Conservation (phyloP, 2,888 invertebrate genomes). For the Aproaerema taeniolella region DNA sequence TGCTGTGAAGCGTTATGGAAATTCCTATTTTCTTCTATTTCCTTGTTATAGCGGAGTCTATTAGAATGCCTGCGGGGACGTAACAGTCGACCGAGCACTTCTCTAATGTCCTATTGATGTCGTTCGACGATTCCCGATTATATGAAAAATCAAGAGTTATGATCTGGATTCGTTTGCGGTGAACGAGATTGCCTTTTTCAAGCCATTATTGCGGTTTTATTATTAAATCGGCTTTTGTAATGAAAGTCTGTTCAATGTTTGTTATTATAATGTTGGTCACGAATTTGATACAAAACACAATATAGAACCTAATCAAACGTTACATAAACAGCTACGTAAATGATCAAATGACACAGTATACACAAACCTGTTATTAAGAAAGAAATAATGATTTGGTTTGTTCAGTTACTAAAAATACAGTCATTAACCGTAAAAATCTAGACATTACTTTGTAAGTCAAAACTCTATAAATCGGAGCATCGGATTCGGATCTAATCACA, state of each 20-base stretch:
- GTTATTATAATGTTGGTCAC: background rate
- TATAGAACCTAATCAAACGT: too few relatives aligned
- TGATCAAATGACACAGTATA: too few relatives aligned
- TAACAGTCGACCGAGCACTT: constrained; percentile 53
- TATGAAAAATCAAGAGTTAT: constrained; percentile 45
- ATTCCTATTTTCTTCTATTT: constrained; percentile 21
- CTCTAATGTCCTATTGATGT: constrained; percentile 51
- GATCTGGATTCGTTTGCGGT: constrained; percentile 18
- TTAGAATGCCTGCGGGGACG: constrained; percentile 62
- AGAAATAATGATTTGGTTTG: too few relatives aligned
- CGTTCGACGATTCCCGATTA: constrained; percentile 38
- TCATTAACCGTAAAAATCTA: too few relatives aligned
- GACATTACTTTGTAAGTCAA: too few relatives aligned
- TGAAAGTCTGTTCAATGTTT: background rate
- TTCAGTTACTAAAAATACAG: too few relatives aligned
- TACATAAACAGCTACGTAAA: too few relatives aligned
- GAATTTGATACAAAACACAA: background rate
- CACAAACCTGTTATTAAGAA: too few relatives aligned
- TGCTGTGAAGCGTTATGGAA: background rate
- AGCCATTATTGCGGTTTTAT: background rate
- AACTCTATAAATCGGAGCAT: too few relatives aligned
- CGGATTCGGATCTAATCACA: too few relatives aligned
- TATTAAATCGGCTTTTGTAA: background rate
- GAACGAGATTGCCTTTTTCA: constrained; percentile 13
- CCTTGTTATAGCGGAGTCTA: constrained; percentile 40